These are phyloP conservation scores for Potorous gilbertii DNA, from an alignment of 2,797 vertebrate genomes.

Conservation along the genomic window DNA sequence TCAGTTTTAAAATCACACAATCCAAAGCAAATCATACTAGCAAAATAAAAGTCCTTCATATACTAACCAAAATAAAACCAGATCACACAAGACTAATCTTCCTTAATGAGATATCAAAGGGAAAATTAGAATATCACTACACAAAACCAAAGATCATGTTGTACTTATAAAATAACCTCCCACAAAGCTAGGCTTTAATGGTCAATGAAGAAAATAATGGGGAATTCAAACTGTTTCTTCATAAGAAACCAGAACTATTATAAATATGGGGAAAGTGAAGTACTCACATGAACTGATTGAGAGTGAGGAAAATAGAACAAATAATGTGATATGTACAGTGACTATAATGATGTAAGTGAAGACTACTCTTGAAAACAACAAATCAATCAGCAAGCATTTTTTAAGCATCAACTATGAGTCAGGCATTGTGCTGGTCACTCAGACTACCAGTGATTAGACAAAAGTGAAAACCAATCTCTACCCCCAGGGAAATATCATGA, in stretches of 20 bases:
- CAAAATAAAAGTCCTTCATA: background rate
- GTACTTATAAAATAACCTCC: background rate
- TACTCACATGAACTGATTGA: background rate
- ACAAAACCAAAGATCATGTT: background rate
- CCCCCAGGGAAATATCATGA: no score
- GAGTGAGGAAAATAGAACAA: no score
- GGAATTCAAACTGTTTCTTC: background rate
- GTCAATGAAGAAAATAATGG: background rate
- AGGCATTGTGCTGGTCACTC: background rate
- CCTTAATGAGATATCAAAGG: background rate
- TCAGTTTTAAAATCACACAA: background rate
- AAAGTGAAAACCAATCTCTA: no score
- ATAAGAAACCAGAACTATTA: background rate
- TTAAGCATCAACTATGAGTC: background rate
- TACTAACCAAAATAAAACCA: background rate
- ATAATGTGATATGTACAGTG: background rate
- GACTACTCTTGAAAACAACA: background rate
- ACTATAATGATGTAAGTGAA: background rate
- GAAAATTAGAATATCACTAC: background rate
- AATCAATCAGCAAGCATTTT: background rate
- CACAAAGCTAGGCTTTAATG: background rate
- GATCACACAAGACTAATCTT: background rate
- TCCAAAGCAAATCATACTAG: background rate
- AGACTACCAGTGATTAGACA: no score
- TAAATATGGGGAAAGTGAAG: background rate